A percentile compares a stretch with the other conserved stretches of the same genome.
These are phyloP conservation scores for Siphamia tubifer DNA, from an alignment of 2,113 vertebrate species.

Conservation along the genomic window DNA sequence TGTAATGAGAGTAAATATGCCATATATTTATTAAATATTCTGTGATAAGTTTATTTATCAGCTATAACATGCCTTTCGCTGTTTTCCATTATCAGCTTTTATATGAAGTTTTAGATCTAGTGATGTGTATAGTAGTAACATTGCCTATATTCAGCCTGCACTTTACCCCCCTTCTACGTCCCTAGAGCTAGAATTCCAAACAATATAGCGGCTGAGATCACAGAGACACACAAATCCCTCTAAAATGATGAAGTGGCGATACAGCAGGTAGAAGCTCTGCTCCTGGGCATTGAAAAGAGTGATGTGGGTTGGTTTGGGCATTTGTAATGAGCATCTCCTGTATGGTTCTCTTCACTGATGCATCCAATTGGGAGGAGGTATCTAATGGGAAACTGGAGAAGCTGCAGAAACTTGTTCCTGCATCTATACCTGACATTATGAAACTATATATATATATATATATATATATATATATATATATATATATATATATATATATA, in stretches of 20 bases:
- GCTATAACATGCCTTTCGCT: background rate
- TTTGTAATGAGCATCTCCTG: background rate
- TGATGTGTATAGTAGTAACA: background rate
- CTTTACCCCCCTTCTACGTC: background rate
- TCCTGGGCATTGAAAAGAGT: background rate
- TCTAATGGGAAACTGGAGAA: too few relatives aligned
- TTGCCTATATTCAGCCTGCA: background rate
- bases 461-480: too few relatives aligned
- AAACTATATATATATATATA: too few relatives aligned
- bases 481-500: too few relatives aligned
- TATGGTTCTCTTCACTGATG: background rate
- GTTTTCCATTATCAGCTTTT: background rate
- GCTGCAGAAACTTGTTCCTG: too few relatives aligned
- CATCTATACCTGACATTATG: too few relatives aligned
- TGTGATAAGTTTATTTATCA: background rate
- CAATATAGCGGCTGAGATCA: background rate
- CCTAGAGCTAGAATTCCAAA: background rate
- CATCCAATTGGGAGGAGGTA: background rate
- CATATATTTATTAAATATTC: background rate
- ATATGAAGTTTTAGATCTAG: background rate
- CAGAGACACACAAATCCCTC: background rate
- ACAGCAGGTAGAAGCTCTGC: too few relatives aligned
- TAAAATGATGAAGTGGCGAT: background rate
- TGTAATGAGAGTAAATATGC: conserved; percentile 7
- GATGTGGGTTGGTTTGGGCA: background rate